phyloP scores from a whole-genome alignment of 2,888 invertebrate genomes.

The Cyclophora punctaria region DNA sequence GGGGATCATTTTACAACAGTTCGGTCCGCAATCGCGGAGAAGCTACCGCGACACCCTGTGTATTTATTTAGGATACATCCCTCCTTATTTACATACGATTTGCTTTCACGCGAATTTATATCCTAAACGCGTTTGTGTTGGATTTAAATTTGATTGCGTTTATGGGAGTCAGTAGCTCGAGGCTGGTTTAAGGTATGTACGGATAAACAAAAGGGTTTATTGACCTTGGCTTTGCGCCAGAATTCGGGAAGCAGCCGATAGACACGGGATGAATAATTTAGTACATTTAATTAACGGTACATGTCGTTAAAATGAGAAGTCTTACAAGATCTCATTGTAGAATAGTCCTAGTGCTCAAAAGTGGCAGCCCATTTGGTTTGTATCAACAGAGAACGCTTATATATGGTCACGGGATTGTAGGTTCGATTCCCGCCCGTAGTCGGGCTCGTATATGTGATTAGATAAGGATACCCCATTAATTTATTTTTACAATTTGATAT shows the following conservation, averaged over 20 bases:
- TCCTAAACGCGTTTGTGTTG: constrained; percentile 32
- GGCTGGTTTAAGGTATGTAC: constrained; percentile 42
- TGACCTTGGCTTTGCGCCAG: constrained; percentile 66
- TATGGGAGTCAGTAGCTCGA: constrained; percentile 28
- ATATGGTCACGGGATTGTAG: too few species aligned
- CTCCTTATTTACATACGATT: constrained; percentile 52
- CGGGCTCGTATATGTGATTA: too few species aligned
- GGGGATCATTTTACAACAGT: constrained; percentile 38
- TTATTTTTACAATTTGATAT: too few species aligned
- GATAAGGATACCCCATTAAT: too few species aligned
- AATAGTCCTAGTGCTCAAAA: too few species aligned
- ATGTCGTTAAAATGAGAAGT: too few species aligned
- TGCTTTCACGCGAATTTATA: constrained; percentile 31
- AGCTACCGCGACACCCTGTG: constrained; percentile 56
- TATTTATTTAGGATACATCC: constrained; percentile 69
- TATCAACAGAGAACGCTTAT: too few species aligned
- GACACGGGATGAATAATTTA: constrained; percentile 41
- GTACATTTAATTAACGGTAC: constrained; percentile 20
- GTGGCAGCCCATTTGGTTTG: too few species aligned
- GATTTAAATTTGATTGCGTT: constrained; percentile 36
- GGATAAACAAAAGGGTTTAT: constrained; percentile 57
- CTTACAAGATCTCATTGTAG: too few species aligned
- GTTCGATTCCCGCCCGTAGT: too few species aligned
- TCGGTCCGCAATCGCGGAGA: constrained; percentile 38
- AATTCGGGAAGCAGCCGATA: constrained; percentile 30